Conservation (phyloP, 2,797 vertebrate genomes). For the Tragelaphus eurycerus region DNA sequence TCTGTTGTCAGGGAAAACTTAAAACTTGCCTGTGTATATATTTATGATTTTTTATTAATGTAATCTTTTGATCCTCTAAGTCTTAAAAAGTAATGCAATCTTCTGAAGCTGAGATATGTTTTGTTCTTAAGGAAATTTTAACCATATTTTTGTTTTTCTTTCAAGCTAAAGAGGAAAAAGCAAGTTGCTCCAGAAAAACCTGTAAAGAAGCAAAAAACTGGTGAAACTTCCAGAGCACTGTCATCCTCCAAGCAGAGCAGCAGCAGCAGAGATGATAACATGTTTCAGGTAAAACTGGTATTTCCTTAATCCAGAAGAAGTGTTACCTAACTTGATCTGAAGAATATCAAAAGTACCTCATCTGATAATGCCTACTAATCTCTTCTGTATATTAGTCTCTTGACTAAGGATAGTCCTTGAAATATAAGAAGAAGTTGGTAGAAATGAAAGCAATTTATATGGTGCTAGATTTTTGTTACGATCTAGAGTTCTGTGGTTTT, state of each 20-base stretch:
- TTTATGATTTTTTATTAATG: not conserved
- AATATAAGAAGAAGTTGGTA: not conserved
- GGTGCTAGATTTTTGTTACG: not conserved
- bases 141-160: conserved; percentile 27
- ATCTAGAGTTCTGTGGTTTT: not conserved
- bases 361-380: not conserved
- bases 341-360: not conserved
- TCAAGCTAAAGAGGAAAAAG: conserved; percentile 95
- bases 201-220: conserved; percentile 94
- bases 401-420: not conserved
- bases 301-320: not conserved
- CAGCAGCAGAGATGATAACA: conserved; percentile 89
- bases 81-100: not conserved
- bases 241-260: conserved; percentile 90
- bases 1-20: conserved; percentile 22
- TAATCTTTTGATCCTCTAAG: not conserved
- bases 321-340: not conserved
- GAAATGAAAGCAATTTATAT: not conserved
- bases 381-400: not conserved
- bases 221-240: conserved; percentile 92
- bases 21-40: not conserved
- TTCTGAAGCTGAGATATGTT: not conserved
- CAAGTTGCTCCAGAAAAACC: conserved; percentile 89
- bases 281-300: conserved; percentile 92
- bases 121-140: conserved; percentile 7